phyloP scores from a whole-genome alignment of 2,888 invertebrate species.

The Maniola hyperantus region DNA sequence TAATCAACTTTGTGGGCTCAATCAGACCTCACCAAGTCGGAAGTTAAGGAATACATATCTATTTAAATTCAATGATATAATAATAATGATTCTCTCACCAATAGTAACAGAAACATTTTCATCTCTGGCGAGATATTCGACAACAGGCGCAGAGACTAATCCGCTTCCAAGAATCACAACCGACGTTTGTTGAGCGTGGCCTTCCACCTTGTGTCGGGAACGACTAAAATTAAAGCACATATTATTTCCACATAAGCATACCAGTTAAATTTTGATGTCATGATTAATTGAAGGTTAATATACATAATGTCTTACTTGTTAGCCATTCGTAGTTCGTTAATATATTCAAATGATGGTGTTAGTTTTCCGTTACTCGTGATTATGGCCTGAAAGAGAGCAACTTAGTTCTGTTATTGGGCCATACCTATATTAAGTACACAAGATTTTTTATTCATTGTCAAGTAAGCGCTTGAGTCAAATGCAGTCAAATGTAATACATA shows the following conservation, averaged over 20 bases:
- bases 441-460: too few relatives aligned
- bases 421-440: background rate
- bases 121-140: slow-evolving; percentile 95
- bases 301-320: slow-evolving; percentile 76
- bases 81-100: slow-evolving; percentile 69
- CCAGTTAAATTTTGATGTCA: too few relatives aligned
- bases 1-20: background rate
- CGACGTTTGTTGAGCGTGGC: slow-evolving; percentile 84
- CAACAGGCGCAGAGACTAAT: slow-evolving; percentile 95
- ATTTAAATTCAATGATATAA: background rate
- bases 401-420: background rate
- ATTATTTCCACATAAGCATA: too few relatives aligned
- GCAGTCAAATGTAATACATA: too few relatives aligned
- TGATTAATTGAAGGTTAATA: too few relatives aligned
- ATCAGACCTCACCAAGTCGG: background rate
- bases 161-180: slow-evolving; percentile 98
- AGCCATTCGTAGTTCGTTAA: slow-evolving; percentile 91
- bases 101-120: slow-evolving; percentile 91
- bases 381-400: slow-evolving; percentile 86
- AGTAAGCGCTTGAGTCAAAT: too few relatives aligned
- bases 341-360: slow-evolving; percentile 97
- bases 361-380: slow-evolving; percentile 97
- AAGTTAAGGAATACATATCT: background rate
- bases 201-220: slow-evolving; percentile 88
- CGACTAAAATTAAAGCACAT: slow-evolving; percentile 65